Evolutionary conservation across 2,797 vertebrate genomes (phyloP), one percentile per base, ranked within the genome.

Genomic region (Myoxocephalus aenaeus): DNA sequence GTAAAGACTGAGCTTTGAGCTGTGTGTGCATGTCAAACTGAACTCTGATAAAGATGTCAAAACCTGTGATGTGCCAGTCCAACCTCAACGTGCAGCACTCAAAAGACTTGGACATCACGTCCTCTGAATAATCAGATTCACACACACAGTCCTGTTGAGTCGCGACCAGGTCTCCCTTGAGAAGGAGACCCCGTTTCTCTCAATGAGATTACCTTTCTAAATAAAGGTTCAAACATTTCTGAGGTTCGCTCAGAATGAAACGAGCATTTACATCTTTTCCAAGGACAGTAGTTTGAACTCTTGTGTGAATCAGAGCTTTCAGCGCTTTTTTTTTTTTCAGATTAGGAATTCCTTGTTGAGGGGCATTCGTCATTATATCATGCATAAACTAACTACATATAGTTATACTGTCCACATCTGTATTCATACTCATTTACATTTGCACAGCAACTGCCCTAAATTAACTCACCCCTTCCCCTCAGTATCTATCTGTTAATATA

Each of bases 1-100:
- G 53, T 56, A 29, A 62, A 68, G 36, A 40, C 73, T 67, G 25
- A 32, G 57, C 50, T 77, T 59, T 59, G 32, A 70, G 58, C 64
- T 44, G 22, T 40, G 20, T 46, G 42, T 73, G 12, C 18, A 12
- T 2, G 44, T 2, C 54, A 61, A 9, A 62, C 65, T 77, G 68
- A 64, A 50, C 25, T 62, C 62, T 59, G 51, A 79, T 59, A 71
- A 73, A 20, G 4, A 58, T 44, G 18, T 34, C 2, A 34, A 70
- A 40, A 58, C 25, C 58, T 74, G 48, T 18, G 17, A 27, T 56
- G 44, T 75, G 29, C 17, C 54, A 62, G 48, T 58, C 53, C 29
- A 27, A 68, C 51, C 29, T 63, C 63, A 68, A 78, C 79, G 20
- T 34, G 48, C 17, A 62, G 51, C 14, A 59, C 25, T 62, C 18